Base-by-base conservation (phyloP, 2,888 invertebrate species). In the Eurytoma californica region DNA sequence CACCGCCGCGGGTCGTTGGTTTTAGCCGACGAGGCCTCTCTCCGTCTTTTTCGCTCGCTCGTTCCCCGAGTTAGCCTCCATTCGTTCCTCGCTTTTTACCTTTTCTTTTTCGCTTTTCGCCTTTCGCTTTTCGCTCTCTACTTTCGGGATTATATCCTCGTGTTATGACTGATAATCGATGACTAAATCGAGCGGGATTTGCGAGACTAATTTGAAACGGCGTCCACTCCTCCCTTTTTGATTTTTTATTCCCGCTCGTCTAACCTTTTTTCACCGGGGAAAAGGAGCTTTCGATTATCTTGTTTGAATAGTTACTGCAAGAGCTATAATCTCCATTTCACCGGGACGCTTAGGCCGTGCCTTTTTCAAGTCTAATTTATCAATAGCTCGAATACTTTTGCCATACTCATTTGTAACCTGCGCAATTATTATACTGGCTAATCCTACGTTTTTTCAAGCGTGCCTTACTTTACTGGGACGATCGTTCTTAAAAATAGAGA, bases 161-260 rank as follows among this genome's bases (percentile, higher is more conserved):
- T 81, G 81, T 81, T 81, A 79, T 81, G 81, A 81, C 81, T 79
- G 79, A 81, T 81, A 81, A 81, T 81, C 81, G 77, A 81, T 79
- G 79, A 79, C 81, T 81, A 81, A 81, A 81, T 81, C 81, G 73
- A 67, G 72, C 58, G 65, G 74, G 72, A 75, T 79, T 72, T 72
- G 61, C 70, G 75, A 76, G 76, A 76, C 78, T 81, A 81, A 81
- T 79, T 79, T 76, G 68, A 65, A 51, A 77, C 61, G 77, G 72
- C 76, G 60, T 76, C 30, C 18, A 0, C 4, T 53, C n/a, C 16
- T 14, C 1, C 13, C 16, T 2, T 16, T n/a, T 5, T n/a, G 4
- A 9, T 47, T 39, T 39, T 63, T 39, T 18, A 39, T 18, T 24
- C 3, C 9, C 9, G 13, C 14, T 13, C 9, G 9, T 39, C 39